Evolutionary conservation across 1,140 invertebrate genomes (phyloP).

Genomic region (Heliconius melpomene): DNA sequence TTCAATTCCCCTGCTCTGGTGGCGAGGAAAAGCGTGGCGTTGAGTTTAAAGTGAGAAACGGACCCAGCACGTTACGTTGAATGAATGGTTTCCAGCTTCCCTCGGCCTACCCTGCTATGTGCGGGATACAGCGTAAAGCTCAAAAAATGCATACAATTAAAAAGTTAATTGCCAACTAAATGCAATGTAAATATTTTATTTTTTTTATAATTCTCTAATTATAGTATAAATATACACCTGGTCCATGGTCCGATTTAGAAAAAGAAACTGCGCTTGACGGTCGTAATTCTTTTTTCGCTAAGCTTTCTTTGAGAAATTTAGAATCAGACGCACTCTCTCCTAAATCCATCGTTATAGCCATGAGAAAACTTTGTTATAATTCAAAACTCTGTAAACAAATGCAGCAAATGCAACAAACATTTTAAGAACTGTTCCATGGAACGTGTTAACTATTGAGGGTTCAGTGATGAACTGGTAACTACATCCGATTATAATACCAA

Average conservation of each 20-base stretch:
- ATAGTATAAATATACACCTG: slow-evolving; percentile 50
- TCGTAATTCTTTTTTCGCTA: slow-evolving; percentile 68
- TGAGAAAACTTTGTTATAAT: slow-evolving; percentile 50
- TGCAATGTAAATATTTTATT: too few relatives aligned
- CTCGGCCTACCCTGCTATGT: too few relatives aligned
- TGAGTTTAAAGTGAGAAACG: too few relatives aligned
- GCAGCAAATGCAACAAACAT: slow-evolving; percentile 47
- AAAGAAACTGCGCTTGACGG: slow-evolving; percentile 74
- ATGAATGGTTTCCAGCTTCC: too few relatives aligned
- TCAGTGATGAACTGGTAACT: slow-evolving; percentile 60
- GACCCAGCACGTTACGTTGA: too few relatives aligned
- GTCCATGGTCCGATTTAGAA: slow-evolving; percentile 73
- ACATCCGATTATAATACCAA: slow-evolving; percentile 47
- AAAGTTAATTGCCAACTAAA: too few relatives aligned
- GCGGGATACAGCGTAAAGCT: too few relatives aligned
- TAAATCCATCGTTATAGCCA: slow-evolving; percentile 77
- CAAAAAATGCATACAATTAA: too few relatives aligned
- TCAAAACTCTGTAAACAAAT: slow-evolving; percentile 59
- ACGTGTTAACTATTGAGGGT: slow-evolving; percentile 36
- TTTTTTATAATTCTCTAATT: too few relatives aligned
- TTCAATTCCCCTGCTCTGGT: too few relatives aligned
- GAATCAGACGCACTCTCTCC: slow-evolving; percentile 75
- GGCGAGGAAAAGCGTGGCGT: too few relatives aligned
- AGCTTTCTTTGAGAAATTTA: slow-evolving; percentile 71
- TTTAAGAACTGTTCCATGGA: slow-evolving; percentile 42